Evolutionary conservation across 1,140 invertebrate genomes (phyloP).

Genomic region (Drosophila sturtevanti): DNA sequence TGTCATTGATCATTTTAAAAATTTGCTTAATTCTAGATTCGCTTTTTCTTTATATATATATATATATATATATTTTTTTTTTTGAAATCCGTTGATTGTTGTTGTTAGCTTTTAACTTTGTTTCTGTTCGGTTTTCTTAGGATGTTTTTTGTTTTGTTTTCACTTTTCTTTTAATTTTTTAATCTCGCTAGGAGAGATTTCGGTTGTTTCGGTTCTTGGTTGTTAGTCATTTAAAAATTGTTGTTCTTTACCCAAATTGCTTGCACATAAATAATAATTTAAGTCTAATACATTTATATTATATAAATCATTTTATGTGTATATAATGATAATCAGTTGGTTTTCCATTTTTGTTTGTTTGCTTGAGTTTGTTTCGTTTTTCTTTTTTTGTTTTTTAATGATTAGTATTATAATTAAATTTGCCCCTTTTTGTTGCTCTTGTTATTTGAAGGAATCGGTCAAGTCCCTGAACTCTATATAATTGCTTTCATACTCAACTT

Average conservation of each 20-base stretch:
- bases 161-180: not conserved
- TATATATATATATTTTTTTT: slow-evolving; percentile 31
- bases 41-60: slow-evolving; percentile 30
- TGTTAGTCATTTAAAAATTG: slow-evolving; percentile 31
- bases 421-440: slow-evolving; percentile 8
- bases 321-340: slow-evolving; percentile 63
- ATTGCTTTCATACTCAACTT: slow-evolving; percentile 40
- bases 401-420: slow-evolving; percentile 17
- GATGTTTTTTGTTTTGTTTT: slow-evolving; percentile 27
- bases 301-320: slow-evolving; percentile 48
- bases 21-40: slow-evolving; percentile 61
- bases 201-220: not conserved
- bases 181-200: slow-evolving; percentile 10
- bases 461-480: slow-evolving; percentile 49
- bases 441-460: slow-evolving; percentile 27
- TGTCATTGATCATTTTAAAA: slow-evolving; percentile 63
- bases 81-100: slow-evolving; percentile 73
- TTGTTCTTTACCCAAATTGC: not conserved
- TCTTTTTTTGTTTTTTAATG: not conserved
- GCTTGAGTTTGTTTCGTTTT: not conserved
- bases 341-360: slow-evolving; percentile 18
- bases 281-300: slow-evolving; percentile 63
- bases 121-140: slow-evolving; percentile 34
- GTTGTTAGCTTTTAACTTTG: slow-evolving; percentile 20
- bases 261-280: slow-evolving; percentile 63